Percentiles rank a stretch among this genome's conserved stretches.
These are phyloP conservation scores for Glaucidium brasilianum DNA, from an alignment of 2,113 vertebrate genomes.

Conservation along the genomic window DNA sequence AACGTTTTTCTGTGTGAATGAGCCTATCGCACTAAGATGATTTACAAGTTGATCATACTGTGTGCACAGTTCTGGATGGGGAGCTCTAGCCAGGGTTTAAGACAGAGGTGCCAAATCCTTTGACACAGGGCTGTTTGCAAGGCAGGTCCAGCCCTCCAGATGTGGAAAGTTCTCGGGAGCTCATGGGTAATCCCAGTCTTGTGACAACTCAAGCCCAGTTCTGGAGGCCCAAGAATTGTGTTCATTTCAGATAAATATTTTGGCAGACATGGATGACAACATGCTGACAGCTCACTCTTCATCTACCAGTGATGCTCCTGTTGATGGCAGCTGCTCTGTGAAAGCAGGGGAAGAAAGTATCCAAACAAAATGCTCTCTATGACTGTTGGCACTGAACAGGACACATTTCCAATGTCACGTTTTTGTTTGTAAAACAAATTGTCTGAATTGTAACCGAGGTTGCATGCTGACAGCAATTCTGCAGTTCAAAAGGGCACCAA, in stretches of 20 bases:
- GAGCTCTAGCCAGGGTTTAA: neutral
- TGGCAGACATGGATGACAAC: neutral
- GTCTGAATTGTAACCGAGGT: rapidly evolving
- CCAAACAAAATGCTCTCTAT: neutral
- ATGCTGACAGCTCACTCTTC: neutral
- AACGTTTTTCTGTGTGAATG: neutral
- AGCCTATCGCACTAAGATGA: neutral
- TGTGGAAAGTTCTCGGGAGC: neutral
- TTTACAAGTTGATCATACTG: neutral
- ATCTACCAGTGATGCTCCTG: neutral
- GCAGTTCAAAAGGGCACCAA: neutral
- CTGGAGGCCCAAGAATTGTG: neutral
- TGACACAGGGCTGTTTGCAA: neutral
- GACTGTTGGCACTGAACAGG: neutral
- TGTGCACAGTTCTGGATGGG: neutral
- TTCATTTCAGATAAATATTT: neutral
- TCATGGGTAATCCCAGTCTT: neutral
- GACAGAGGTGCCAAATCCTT: neutral
- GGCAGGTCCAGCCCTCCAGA: neutral
- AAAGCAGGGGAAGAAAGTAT: neutral
- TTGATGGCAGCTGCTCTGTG: neutral
- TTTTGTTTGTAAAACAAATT: neutral
- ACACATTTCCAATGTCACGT: neutral
- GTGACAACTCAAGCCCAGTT: neutral
- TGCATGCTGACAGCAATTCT: neutral